Evolutionary conservation across 2,888 invertebrate species (phyloP), one percentile per base, ranked within the genome.

Genomic region (Drosophila incognita): DNA sequence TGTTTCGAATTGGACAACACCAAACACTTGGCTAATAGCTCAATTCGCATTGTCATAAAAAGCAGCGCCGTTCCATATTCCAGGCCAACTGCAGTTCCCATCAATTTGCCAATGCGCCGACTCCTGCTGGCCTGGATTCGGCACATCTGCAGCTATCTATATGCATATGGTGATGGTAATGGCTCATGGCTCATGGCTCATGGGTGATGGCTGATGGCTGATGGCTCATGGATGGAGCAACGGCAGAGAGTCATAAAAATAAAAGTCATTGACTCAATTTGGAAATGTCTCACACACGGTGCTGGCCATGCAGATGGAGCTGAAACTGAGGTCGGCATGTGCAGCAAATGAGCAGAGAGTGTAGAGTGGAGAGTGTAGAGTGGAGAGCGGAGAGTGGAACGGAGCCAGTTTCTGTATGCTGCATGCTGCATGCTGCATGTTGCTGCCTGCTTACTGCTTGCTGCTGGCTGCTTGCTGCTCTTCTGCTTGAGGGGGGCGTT

Each of bases 211-310:
- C 3, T 51, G 13, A 33, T 54, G 46, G 62, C 33, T 51, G 13
- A 33, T 54, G 46, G 62, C 60, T 60, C 27, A 24, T 27, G 35
- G 64, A 27, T 42, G 29, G 38, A 42, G 48, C 53, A 54, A 57
- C 48, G 58, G 56, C 67, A 27, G 68, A 67, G 35, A 56, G 69
- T 51, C 79, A 79, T 87, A 87, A 89, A 83, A 90, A 86, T 82
- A 83, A 79, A 90, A 89, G 89, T 89, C 89, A 83, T 86, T 89
- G 90, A 90, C 89, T 90, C 83, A 87, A 87, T 87, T 85, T 89
- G 83, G 87, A 84, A 89, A 82, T 81, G 81, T 79, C 86, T 83
- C 79, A 89, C 81, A 80, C 74, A 73, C 80, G 76, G 70, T 69
- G 72, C 46, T 54, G 71, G 38, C 52, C 35, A 48, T 29, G 48